Percentiles rank a stretch among this genome's conserved stretches.
These are phyloP conservation scores for Oxyteleia sp. DNA, from an alignment of 2,888 invertebrate genomes.

Conservation along the genomic window DNA sequence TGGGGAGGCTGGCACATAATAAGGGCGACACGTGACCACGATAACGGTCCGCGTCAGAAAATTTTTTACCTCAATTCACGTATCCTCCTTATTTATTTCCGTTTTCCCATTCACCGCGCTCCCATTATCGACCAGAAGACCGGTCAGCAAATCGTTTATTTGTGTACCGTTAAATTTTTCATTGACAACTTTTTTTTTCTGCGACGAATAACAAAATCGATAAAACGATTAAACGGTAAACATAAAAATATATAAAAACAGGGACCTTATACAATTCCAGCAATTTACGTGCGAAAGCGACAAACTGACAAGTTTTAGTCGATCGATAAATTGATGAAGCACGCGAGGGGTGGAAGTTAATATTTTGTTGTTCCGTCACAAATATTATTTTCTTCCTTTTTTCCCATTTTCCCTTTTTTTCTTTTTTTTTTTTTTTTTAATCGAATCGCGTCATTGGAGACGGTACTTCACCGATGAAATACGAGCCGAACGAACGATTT, in stretches of 20 bases:
- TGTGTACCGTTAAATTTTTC: conserved; percentile 26
- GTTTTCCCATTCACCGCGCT: background rate
- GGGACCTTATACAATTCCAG: conserved; percentile 8
- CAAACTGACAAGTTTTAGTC: conserved; percentile 49
- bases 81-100: background rate
- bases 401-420: conserved; percentile 34
- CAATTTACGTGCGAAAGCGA: conserved; percentile 46
- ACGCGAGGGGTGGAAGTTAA: conserved; percentile 60
- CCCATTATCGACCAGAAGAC: background rate
- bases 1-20: conserved; percentile 56
- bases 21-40: conserved; percentile 68
- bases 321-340: conserved; percentile 78
- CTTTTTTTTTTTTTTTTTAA: conserved; percentile 40
- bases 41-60: conserved; percentile 54
- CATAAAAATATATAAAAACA: conserved; percentile 13
- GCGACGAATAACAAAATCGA: background rate
- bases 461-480: conserved; percentile 67
- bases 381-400: too few relatives aligned
- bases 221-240: conserved; percentile 16
- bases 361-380: conserved; percentile 62
- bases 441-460: conserved; percentile 64
- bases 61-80: conserved; percentile 33
- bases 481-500: conserved; percentile 68
- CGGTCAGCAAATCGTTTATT: conserved; percentile 16
- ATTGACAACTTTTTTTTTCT: conserved; percentile 23